Evolutionary conservation across 2,113 vertebrate genomes (phyloP).

Genomic region (Rhinoptilus africanus): DNA sequence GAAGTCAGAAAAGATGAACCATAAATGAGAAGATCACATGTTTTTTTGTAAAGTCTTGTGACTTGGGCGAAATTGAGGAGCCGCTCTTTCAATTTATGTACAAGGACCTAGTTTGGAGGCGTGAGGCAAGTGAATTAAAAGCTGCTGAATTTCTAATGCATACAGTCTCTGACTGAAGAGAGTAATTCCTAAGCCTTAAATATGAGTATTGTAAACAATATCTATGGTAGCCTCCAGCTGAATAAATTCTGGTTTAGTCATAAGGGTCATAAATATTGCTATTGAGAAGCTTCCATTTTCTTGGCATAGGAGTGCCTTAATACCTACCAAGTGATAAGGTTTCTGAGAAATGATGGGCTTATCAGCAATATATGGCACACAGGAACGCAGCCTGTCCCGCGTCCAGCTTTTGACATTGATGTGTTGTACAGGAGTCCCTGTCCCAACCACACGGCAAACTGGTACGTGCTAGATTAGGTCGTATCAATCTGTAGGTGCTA

Average conservation of each 20-base stretch:
- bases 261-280: background rate
- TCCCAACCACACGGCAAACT: background rate
- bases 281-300: background rate
- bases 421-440: background rate
- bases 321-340: background rate
- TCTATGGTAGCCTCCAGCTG: background rate
- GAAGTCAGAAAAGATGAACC: background rate
- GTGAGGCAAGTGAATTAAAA: background rate
- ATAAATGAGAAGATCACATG: background rate
- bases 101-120: background rate
- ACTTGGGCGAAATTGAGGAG: background rate
- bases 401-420: rapidly evolving
- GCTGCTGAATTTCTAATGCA: background rate
- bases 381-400: background rate
- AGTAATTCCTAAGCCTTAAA: background rate
- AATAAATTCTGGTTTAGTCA: background rate
- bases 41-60: background rate
- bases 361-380: background rate
- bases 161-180: background rate
- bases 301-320: background rate
- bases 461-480: background rate
- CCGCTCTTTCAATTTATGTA: background rate
- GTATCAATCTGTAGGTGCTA: background rate
- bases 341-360: background rate
- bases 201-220: rapidly evolving